Evolutionary conservation across 2,113 vertebrate genomes (phyloP).

Genomic region (Eonycteris spelaea): DNA sequence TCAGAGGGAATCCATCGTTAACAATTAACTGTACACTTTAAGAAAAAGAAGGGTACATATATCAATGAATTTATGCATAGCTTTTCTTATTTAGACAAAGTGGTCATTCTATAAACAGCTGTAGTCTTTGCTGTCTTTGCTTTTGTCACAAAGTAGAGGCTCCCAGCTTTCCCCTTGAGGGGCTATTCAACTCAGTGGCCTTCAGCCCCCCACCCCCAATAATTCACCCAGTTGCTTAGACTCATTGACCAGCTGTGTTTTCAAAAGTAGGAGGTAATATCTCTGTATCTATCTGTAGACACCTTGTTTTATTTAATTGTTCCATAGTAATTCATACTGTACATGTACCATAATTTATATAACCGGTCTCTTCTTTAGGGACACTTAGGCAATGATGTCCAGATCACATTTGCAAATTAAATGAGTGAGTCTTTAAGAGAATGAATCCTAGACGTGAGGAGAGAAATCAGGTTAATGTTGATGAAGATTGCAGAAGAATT

Average conservation of each 20-base stretch:
- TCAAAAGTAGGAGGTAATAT: neutral
- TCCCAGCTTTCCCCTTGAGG: neutral
- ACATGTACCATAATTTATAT: neutral
- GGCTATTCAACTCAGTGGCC: neutral
- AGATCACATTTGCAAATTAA: conserved; percentile 50
- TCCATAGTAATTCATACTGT: neutral
- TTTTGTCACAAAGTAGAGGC: neutral
- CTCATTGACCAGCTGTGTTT: neutral
- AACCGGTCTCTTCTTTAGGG: neutral
- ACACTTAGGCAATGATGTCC: conserved; percentile 17
- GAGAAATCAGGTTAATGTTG: conserved; percentile 25
- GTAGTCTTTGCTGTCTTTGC: neutral
- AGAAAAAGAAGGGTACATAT: neutral
- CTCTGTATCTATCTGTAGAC: neutral
- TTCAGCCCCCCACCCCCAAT: neutral
- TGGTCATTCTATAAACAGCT: neutral
- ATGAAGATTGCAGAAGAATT: neutral
- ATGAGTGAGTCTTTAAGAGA: neutral
- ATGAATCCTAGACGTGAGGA: conserved; percentile 17
- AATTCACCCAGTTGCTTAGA: neutral
- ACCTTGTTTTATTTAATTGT: neutral
- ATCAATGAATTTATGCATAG: neutral
- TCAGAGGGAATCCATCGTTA: neutral
- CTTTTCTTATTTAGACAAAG: neutral
- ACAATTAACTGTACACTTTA: neutral